These are phyloP conservation scores for Willowsia nigromaculata DNA, from an alignment of 2,888 invertebrate genomes.

Conservation along the genomic window DNA sequence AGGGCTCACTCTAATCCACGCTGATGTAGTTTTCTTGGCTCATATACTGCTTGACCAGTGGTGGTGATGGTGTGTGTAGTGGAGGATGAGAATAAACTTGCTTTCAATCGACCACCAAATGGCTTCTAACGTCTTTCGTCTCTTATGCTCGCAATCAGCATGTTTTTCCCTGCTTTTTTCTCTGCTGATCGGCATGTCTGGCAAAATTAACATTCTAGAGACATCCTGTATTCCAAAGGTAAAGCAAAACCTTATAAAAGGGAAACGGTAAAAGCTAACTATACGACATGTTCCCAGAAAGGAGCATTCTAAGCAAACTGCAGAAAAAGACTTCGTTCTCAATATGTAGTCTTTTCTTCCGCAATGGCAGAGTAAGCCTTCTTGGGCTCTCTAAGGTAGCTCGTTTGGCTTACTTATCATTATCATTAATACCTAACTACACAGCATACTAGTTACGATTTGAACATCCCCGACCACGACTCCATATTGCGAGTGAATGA, in stretches of 20 bases:
- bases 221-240: constrained; percentile 35
- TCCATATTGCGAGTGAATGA: neutral
- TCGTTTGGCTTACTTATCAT: constrained; percentile 51
- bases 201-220: constrained; percentile 63
- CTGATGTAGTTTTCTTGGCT: neutral
- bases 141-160: constrained; percentile 14
- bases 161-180: neutral
- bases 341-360: neutral
- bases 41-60: neutral
- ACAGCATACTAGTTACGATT: constrained; percentile 13
- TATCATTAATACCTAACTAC: constrained; percentile 62
- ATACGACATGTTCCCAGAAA: constrained; percentile 13
- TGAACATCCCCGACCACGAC: neutral
- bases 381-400: neutral
- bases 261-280: constrained; percentile 43
- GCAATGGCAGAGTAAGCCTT: neutral
- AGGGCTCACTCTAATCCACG: neutral
- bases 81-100: neutral
- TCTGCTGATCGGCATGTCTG: constrained; percentile 12
- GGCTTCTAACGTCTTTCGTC: constrained; percentile 5
- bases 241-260: constrained; percentile 22
- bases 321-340: constrained; percentile 8
- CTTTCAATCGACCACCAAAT: constrained; percentile 22
- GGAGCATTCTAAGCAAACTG: neutral
- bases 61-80: neutral